A percentile compares a stretch with the other conserved stretches of the same genome.
Evolutionary conservation across 2,113 vertebrate species (phyloP).

Genomic region (Falco punctatus): DNA sequence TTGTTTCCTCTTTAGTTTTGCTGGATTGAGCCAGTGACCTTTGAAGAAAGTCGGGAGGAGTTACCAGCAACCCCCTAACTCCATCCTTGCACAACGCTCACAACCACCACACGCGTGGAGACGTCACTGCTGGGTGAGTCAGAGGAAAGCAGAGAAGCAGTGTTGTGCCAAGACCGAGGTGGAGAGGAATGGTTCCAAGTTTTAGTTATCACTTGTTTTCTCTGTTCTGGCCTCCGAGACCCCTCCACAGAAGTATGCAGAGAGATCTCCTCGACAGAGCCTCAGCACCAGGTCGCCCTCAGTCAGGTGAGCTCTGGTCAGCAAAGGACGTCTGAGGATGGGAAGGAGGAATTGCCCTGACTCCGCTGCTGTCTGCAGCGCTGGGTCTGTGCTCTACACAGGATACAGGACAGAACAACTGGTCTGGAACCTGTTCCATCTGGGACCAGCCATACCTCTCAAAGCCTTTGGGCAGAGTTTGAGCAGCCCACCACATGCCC

Average conservation of each 20-base stretch:
- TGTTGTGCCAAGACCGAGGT: not conserved
- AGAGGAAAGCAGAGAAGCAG: not conserved
- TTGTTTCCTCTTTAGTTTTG: not conserved
- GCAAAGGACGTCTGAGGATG: not conserved
- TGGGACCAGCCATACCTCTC: too few relatives aligned
- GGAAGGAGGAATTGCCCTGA: not conserved
- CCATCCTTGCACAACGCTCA: not conserved
- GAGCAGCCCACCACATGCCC: too few relatives aligned
- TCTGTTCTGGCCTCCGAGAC: not conserved
- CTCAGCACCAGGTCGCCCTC: not conserved
- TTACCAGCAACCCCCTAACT: not conserved
- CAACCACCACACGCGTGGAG: accelerated
- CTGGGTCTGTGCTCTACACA: too few relatives aligned
- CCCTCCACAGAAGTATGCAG: not conserved
- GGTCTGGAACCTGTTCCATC: too few relatives aligned
- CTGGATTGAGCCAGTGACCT: not conserved
- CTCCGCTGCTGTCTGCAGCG: not conserved
- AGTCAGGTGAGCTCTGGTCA: not conserved
- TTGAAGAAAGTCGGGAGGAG: not conserved
- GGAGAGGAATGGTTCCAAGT: not conserved
- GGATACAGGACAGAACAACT: too few relatives aligned
- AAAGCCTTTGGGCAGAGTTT: too few relatives aligned
- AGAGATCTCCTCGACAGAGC: not conserved
- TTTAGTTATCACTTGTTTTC: not conserved
- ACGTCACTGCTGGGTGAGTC: not conserved